Base-by-base conservation (phyloP, 2,888 invertebrate genomes). In the Amphipoea oculea region DNA sequence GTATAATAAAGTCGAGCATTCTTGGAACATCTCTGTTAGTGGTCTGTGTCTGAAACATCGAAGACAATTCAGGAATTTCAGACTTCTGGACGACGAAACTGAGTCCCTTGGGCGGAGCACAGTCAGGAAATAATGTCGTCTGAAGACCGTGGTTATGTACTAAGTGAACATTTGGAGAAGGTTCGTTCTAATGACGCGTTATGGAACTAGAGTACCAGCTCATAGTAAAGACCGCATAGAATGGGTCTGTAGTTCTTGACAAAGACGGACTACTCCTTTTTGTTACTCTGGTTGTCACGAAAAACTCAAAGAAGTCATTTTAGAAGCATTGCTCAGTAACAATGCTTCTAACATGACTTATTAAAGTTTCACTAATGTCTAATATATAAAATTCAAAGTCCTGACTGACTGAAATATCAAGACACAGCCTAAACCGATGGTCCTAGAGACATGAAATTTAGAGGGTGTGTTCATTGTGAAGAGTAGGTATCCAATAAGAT, bases 21-120 rank as follows among this genome's bases (percentile, higher is more conserved):
- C 70, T 68, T 71, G 29, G 45, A 73, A 81, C 66, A 77, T 80
- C 54, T 70, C 73, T 67, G 70, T 69, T 63, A 67, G 80, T 71
- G 84, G 87, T 63, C 84, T 68, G 60, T 70, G 45, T 66, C 54
- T 60, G 66, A 71, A 86, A 76, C 79, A 79, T 71, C 60, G 42
- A 40, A 79, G 73, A 82, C 71, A 76, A 70, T 76, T 84, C 60
- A 73, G 71, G 78, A 81, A 83, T 86, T 72, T 69, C 65, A 71
- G 70, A 76, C 66, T 86, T 81, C 69, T 67, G 74, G 62, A 83
- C 67, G 73, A 68, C 60, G 63, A 62, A 77, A 76, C 69, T 80
- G 63, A 67, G 70, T 80, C 71, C 40, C 82, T 65, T 70, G 82
- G 65, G 67, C 29, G 65, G 36, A 40, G 20, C 42, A 68, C 6